Evolutionary conservation across 2,113 vertebrate genomes (phyloP).

Genomic region (Pituophis catenifer): DNA sequence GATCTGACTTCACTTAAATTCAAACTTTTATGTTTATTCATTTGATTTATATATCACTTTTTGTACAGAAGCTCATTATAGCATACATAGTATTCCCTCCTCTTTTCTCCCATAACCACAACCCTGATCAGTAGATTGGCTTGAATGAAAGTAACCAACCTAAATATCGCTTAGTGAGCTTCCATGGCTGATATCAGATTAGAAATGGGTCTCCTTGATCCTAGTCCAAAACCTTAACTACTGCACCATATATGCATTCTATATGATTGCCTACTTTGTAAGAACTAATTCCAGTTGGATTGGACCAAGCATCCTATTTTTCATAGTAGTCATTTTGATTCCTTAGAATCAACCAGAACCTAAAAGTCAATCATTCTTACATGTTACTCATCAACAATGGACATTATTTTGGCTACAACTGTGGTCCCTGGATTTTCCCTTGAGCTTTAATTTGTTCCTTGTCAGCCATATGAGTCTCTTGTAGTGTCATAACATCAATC

Average conservation of each 20-base stretch:
- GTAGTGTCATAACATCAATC: neutral
- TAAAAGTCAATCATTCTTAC: neutral
- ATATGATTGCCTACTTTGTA: neutral
- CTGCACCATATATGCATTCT: neutral
- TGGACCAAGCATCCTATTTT: neutral
- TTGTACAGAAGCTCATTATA: neutral
- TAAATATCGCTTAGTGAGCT: neutral
- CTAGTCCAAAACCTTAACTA: neutral
- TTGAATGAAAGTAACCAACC: neutral
- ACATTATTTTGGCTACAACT: neutral
- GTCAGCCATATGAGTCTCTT: neutral
- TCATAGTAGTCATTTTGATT: no score
- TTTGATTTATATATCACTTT: neutral
- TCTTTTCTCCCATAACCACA: neutral
- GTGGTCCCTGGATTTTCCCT: neutral
- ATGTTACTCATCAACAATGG: neutral
- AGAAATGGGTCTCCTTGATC: neutral
- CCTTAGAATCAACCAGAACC: neutral
- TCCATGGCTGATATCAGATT: neutral
- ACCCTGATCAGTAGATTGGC: neutral
- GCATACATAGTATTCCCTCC: neutral
- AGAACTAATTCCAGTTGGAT: no score
- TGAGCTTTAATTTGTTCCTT: neutral
- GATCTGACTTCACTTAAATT: neutral
- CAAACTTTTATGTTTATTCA: neutral